phyloP scores from a whole-genome alignment of 37 sponge, comb jelly and placozoan genomes.

The Beroe forskalii region DNA sequence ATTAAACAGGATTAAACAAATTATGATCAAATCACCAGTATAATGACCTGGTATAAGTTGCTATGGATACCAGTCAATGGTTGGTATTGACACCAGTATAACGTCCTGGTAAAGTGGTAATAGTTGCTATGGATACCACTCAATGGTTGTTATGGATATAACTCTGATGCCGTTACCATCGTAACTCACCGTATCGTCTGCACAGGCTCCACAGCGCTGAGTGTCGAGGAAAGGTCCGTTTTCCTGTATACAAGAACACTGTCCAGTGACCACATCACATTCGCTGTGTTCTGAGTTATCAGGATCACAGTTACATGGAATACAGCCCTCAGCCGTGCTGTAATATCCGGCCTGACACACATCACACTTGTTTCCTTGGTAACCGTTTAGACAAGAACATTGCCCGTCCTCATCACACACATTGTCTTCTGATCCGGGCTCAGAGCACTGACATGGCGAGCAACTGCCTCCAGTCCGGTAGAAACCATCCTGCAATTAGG shows the following conservation, averaged over 20 bases:
- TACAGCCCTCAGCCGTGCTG: constrained; percentile 21
- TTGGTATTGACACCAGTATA: background rate
- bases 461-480: background rate
- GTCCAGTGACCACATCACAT: constrained; percentile 49
- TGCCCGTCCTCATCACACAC: background rate
- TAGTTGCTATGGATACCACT: background rate
- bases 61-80: background rate
- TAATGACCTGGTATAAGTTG: too few relatives aligned
- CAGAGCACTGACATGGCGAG: background rate
- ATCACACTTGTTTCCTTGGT: constrained; percentile 2
- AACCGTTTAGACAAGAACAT: constrained; percentile 28
- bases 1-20: too few relatives aligned
- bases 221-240: constrained; percentile 54
- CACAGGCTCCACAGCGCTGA: constrained; percentile 53
- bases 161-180: background rate
- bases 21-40: too few relatives aligned
- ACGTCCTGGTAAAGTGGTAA: too few relatives aligned
- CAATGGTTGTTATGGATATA: background rate
- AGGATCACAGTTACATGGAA: constrained; percentile 44
- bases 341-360: background rate
- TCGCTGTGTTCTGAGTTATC: constrained; percentile 31
- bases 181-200: constrained; percentile 22
- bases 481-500: background rate
- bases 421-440: background rate
- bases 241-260: constrained; percentile 33